A percentile compares a stretch with the other conserved stretches of the same genome.
These are phyloP conservation scores for Lota lota DNA, from an alignment of 2,113 vertebrate species.

Conservation along the genomic window DNA sequence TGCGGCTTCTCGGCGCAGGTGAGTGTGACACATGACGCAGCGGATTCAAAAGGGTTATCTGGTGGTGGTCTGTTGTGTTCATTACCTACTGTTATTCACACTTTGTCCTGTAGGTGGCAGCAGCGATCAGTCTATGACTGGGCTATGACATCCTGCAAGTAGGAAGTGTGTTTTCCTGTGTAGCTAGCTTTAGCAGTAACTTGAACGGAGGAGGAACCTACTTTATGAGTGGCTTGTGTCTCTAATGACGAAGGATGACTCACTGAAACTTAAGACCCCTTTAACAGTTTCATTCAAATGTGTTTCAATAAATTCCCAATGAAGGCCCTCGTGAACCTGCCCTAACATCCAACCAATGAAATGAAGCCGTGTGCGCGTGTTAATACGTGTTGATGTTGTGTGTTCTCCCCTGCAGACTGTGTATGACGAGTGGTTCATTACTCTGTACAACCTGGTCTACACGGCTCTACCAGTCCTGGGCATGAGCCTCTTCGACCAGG, in stretches of 20 bases:
- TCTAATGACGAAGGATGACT: no score
- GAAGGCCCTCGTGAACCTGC: not conserved
- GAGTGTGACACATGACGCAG: conserved; percentile 11
- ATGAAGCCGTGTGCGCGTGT: not conserved
- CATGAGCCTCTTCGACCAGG: conserved; percentile 94
- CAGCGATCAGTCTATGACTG: no score
- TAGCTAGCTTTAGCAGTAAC: no score
- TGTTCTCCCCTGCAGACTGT: conserved; percentile 76
- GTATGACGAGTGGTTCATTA: conserved; percentile 95
- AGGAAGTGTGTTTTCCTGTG: no score
- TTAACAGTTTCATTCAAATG: not conserved
- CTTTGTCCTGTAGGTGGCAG: no score
- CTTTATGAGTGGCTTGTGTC: no score
- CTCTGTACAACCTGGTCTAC: conserved; percentile 90
- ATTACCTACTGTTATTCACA: no score
- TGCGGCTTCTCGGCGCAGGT: conserved; percentile 96
- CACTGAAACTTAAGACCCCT: no score
- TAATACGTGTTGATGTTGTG: not conserved
- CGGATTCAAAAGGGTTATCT: not conserved
- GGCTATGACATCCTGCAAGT: no score
- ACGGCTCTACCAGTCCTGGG: conserved; percentile 89
- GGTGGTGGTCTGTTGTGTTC: not conserved
- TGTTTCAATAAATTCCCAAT: not conserved
- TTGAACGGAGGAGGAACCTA: no score
- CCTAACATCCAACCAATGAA: not conserved